Conservation (phyloP, 2,888 invertebrate genomes). For the Diachrysia chrysitis region DNA sequence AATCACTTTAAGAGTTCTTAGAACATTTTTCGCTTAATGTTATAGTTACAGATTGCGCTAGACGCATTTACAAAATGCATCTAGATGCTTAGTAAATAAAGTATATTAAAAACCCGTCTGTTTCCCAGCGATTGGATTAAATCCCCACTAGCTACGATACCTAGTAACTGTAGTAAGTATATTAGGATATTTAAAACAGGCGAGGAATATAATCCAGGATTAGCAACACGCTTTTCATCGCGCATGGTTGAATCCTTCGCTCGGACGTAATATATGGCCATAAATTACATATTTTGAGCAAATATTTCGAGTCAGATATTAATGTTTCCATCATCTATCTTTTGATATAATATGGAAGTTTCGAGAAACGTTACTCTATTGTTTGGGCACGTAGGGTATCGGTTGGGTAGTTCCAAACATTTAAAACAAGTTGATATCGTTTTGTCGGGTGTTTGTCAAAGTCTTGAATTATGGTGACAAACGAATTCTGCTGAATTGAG, state of each 20-base stretch:
- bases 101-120: background rate
- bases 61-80: too few species aligned
- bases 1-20: too few species aligned
- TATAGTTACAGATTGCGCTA: too few species aligned
- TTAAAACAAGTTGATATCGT: constrained; percentile 12
- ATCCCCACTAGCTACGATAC: background rate
- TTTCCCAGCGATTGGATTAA: background rate
- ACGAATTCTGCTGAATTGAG: constrained; percentile 7
- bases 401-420: constrained; percentile 5
- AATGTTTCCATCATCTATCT: background rate
- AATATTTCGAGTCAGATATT: constrained; percentile 4
- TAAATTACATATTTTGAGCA: constrained; percentile 1
- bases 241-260: background rate
- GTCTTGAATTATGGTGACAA: constrained; percentile 21
- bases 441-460: constrained; percentile 40
- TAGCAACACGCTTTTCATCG: constrained; percentile 1
- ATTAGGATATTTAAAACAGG: constrained; percentile 1
- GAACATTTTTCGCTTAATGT: too few species aligned
- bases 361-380: constrained; percentile 12
- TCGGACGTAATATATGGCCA: constrained; percentile 4
- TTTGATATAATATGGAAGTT: constrained; percentile 18
- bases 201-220: background rate
- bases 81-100: too few species aligned
- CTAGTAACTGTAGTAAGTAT: background rate
- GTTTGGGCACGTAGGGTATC: constrained; percentile 23